phyloP scores from a whole-genome alignment of 2,888 invertebrate genomes.

The Carcina quercana region DNA sequence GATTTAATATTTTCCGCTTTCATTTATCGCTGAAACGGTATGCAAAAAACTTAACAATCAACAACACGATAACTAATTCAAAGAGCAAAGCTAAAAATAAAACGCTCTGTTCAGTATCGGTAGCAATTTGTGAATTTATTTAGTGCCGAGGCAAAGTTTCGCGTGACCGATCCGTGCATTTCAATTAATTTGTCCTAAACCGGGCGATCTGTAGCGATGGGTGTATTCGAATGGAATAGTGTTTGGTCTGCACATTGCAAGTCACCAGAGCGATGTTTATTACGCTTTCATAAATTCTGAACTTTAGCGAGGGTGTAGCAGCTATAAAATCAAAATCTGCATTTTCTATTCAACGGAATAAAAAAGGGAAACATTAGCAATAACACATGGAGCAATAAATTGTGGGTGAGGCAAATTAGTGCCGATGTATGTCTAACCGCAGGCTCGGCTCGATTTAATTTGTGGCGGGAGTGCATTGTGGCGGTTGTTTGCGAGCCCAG shows the following conservation, averaged over 20 bases:
- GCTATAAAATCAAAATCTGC: slow-evolving; percentile 30
- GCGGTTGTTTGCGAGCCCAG: slow-evolving; percentile 33
- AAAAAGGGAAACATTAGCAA: slow-evolving; percentile 30
- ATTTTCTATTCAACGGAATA: slow-evolving; percentile 31
- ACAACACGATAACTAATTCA: neutral
- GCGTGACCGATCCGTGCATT: slow-evolving; percentile 26
- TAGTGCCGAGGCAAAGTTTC: slow-evolving; percentile 26
- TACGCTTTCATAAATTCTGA: neutral
- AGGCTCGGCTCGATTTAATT: slow-evolving; percentile 41
- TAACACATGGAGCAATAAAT: slow-evolving; percentile 44
- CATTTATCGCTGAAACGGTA: no score
- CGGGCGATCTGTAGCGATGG: slow-evolving; percentile 10
- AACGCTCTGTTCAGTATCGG: slow-evolving; percentile 1
- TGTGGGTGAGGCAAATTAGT: slow-evolving; percentile 43
- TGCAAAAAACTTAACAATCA: neutral
- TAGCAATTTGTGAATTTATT: slow-evolving; percentile 25
- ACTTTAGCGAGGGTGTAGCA: neutral
- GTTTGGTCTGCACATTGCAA: no score
- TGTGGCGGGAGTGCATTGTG: slow-evolving; percentile 42
- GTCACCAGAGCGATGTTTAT: slow-evolving; percentile 3
- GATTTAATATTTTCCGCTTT: no score
- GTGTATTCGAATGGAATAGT: no score
- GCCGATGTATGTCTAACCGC: slow-evolving; percentile 44
- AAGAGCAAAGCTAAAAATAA: slow-evolving; percentile 4
- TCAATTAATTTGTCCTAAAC: slow-evolving; percentile 32